phyloP scores from a whole-genome alignment of 2,113 vertebrate species.

The Tenrec ecaudatus region DNA sequence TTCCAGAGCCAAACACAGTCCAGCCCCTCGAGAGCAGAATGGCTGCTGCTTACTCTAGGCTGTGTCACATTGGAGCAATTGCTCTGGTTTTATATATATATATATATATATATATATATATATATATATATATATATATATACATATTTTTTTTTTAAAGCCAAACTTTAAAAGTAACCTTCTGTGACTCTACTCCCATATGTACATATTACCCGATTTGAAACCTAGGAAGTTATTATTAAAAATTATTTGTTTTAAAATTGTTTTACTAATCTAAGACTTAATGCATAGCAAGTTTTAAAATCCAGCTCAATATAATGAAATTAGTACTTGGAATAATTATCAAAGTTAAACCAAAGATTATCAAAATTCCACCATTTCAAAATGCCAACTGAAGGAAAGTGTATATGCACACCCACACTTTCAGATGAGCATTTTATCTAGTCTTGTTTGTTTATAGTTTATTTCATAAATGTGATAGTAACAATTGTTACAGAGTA shows the following conservation, averaged over 20 bases:
- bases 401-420: background rate
- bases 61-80: background rate
- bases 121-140: too few relatives aligned
- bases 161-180: background rate
- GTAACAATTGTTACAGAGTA: background rate
- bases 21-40: background rate
- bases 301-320: background rate
- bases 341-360: conserved; percentile 40
- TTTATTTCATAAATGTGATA: too few relatives aligned
- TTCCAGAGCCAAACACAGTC: too few relatives aligned
- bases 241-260: conserved; percentile 31
- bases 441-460: background rate
- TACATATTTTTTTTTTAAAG: too few relatives aligned
- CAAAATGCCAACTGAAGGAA: conserved; percentile 1
- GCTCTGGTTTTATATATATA: too few relatives aligned
- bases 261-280: background rate
- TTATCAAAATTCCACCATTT: conserved; percentile 22
- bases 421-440: background rate
- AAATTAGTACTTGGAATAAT: background rate
- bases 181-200: background rate
- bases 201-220: background rate
- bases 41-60: background rate
- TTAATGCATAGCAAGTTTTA: background rate
- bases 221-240: conserved; percentile 29
- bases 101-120: too few relatives aligned